Base-by-base conservation (phyloP, 2,888 invertebrate species). In the Stenurella melanura region DNA sequence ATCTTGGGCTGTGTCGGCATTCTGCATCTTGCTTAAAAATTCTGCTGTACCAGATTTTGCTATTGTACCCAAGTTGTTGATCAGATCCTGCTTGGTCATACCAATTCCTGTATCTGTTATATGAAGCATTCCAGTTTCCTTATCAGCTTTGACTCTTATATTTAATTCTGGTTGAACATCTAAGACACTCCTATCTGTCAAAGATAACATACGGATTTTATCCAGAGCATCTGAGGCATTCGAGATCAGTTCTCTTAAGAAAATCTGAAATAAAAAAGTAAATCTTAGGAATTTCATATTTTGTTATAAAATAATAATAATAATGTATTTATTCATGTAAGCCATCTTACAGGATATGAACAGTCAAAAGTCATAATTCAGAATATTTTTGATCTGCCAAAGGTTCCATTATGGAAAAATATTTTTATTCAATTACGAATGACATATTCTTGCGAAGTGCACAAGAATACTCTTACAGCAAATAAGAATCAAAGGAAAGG, bases 211-310 rank as follows among this genome's bases (percentile, higher is more conserved):
- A 26, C 99, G 94, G 86, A 99, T 98, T 90, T 99, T 99, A 90
- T 99, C 99, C 81, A 99, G 91, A 58, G 99, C 99, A 92, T 99
- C 99, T 0, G 99, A 99, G 0, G 98, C 99, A 91, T 99, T 99
- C 0, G 99, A 99, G 87, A 99, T 99, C 89, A 99, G 91, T 91
- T 99, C 99, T 87, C 99, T 93, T 78, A 99, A 91, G 93, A 98
- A 99, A 85, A 99, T 98, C 94, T 95, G 90, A 3, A 90, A 90
- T 69, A 80, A 84, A 76, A 75, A 19, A 71, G 64, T 67, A 19
- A 57, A 34, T 34, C 7, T 34, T 0, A 34, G 0, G 0, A 54
- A 54, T 54, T 6, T 17, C 21, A 26, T 26, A 26, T 26, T 26
- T 26, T 17, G 17, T 54, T 54, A 3, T 15, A 54, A 15, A n/a